Conservation (phyloP, 2,888 invertebrate species). For the Eulithis testata region DNA sequence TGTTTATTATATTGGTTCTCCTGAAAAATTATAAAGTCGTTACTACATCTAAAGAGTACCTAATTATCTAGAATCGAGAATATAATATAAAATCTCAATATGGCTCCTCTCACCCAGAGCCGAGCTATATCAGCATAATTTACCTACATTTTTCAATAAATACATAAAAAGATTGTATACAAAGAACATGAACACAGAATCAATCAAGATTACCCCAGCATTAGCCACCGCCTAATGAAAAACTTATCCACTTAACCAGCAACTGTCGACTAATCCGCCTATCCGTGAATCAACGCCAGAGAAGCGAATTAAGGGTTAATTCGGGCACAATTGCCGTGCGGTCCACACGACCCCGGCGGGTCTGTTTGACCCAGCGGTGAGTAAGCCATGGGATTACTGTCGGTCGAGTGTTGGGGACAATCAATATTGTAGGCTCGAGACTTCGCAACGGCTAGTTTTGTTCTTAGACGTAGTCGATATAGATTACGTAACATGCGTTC, state of each 20-base stretch:
- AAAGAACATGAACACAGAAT: constrained; percentile 9
- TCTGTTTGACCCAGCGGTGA: constrained; percentile 22
- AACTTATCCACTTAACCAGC: constrained; percentile 34
- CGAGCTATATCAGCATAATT: no score
- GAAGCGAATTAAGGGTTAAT: constrained; percentile 39
- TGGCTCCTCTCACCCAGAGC: no score
- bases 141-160: no score
- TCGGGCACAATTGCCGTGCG: constrained; percentile 32
- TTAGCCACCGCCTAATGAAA: constrained; percentile 32
- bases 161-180: neutral
- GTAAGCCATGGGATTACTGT: constrained; percentile 34
- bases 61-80: no score
- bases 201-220: constrained; percentile 21
- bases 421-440: constrained; percentile 35
- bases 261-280: constrained; percentile 23
- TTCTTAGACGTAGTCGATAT: neutral
- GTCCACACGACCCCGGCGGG: constrained; percentile 21
- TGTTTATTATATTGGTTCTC: no score
- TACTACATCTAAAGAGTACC: no score
- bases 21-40: no score
- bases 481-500: neutral
- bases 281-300: constrained; percentile 30
- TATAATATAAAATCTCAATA: no score
- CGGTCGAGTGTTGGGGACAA: constrained; percentile 26
- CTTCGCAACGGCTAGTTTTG: neutral